Conservation (phyloP, 2,888 invertebrate genomes). For the Strigamia crassipes region DNA sequence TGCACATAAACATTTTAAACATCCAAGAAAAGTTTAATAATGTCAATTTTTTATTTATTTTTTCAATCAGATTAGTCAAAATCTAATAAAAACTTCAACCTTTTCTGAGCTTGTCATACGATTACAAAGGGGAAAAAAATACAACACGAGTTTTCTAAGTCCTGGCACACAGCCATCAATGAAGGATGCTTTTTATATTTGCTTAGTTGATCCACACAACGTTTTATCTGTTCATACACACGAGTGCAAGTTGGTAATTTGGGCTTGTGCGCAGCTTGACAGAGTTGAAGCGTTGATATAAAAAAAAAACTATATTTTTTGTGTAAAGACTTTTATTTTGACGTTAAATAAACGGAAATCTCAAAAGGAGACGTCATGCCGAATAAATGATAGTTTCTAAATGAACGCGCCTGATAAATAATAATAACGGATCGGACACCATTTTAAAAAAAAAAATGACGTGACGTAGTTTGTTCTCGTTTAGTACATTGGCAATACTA, state of each 20-base stretch:
- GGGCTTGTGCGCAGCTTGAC: not conserved
- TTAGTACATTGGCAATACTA: too few species aligned
- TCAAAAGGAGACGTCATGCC: too few species aligned
- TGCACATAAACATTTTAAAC: not conserved
- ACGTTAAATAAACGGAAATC: too few species aligned
- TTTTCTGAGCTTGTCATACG: not conserved
- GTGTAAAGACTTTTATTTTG: too few species aligned
- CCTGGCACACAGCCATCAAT: not conserved
- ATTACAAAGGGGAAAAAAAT: not conserved
- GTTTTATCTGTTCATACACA: not conserved
- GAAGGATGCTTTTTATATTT: not conserved
- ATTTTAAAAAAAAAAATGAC: too few species aligned
- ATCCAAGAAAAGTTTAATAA: not conserved
- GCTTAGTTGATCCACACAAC: not conserved
- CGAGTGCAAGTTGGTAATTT: too few species aligned
- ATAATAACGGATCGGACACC: too few species aligned
- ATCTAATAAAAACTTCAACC: slow-evolving; percentile 1
- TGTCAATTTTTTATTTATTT: not conserved
- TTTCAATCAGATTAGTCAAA: not conserved
- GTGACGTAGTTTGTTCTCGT: too few species aligned
- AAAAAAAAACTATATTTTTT: too few species aligned
- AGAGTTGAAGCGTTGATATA: too few species aligned
- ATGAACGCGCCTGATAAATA: too few species aligned
- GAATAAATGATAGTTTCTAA: too few species aligned
- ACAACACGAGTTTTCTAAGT: not conserved